Base-by-base conservation (phyloP, 2,113 vertebrate species). In the Corythaeola cristata region DNA sequence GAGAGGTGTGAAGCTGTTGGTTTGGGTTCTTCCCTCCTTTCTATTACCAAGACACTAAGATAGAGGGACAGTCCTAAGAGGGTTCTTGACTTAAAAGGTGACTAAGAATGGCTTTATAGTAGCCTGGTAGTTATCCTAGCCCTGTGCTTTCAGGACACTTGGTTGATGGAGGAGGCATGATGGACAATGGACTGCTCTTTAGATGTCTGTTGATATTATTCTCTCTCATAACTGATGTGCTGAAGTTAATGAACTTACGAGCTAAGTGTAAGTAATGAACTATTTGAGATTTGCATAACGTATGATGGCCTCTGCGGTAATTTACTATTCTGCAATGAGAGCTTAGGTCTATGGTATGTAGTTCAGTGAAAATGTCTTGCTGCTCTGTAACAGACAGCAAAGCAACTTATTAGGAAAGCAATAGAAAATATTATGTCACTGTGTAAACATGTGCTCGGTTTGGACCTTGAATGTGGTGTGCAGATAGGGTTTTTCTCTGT, bases 401-500 rank as follows among this genome's bases (percentile, higher is more conserved):
- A 80, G 44, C 12, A 56, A 12, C 5, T 32, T n/a, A 12, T 0
- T 67, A 50, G 59, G 35, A 83, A 50, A 83, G 39, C 11, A 7
- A 4, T 33, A 68, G 33, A 58, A 58, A 60, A 79, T n/a, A 11
- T 5, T 35, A 17, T 9, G 17, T 28, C 21, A 32, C 15, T 22
- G 0, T 32, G 17, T 62, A 58, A 73, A 41, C 0, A 3, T 12
- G 8, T 53, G 35, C 8, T 24, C 3, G 3, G 11, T 55, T 81
- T 37, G n/a, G 52, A 49, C 58, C 30, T 47, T 9, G n/a, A 37
- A 15, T n/a, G 16, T 24, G 21, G 15, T 18, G 6, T 52, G 55
- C 44, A 35, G 19, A 16, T 74, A 9, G 2, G 6, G 18, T 47
- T 28, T 21, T 58, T 85, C 26, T 8, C 4, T 24, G 4, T 52